Conservation (phyloP, 2,113 vertebrate species). For the Climacteris rufus region DNA sequence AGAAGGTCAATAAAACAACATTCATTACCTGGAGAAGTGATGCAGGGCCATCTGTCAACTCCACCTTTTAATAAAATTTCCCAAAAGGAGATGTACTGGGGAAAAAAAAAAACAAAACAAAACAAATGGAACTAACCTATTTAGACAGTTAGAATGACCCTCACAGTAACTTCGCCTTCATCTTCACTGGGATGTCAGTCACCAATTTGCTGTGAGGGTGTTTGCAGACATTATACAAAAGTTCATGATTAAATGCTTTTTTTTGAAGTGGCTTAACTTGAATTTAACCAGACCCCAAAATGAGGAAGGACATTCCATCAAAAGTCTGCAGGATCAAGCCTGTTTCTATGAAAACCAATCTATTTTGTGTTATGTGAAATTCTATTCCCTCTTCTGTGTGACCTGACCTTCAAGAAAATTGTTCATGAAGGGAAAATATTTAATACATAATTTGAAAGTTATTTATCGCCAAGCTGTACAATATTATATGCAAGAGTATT, state of each 20-base stretch:
- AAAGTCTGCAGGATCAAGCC: not conserved
- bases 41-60: slow-evolving; percentile 8
- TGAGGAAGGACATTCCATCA: not conserved
- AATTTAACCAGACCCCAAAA: not conserved
- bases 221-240: not conserved
- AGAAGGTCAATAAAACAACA: slow-evolving; percentile 35
- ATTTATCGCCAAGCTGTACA: not conserved
- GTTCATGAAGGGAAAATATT: not conserved
- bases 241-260: not conserved
- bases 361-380: not conserved
- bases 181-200: not conserved
- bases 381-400: not conserved
- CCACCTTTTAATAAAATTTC: slow-evolving; percentile 37
- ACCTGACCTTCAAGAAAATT: not conserved
- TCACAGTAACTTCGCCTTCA: not conserved
- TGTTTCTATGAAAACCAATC: not conserved
- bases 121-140: not conserved
- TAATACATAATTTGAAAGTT: not conserved
- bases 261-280: not conserved
- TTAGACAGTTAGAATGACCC: not conserved
- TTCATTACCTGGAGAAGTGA: not conserved
- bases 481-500: not conserved
- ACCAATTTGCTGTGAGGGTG: not conserved
- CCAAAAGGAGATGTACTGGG: not conserved
- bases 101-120: not conserved